Evolutionary conservation across 2,797 vertebrate genomes (phyloP).

Genomic region (Bothrops alternatus): DNA sequence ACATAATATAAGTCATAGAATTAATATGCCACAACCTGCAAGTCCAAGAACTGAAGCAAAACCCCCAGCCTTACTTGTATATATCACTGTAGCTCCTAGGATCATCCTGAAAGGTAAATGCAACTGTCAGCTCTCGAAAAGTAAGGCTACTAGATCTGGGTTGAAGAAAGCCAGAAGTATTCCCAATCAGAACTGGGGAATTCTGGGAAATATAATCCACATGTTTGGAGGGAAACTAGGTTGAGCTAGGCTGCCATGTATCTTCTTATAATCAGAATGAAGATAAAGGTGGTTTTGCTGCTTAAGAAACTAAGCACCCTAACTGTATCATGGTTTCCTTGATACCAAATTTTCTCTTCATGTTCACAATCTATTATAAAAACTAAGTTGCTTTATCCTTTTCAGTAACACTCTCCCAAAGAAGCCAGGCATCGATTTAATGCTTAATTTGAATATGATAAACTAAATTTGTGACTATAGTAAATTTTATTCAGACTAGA

Average conservation of each 20-base stretch:
- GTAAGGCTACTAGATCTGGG: background rate
- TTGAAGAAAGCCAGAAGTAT: background rate
- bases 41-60: background rate
- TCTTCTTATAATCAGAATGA: background rate
- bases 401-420: background rate
- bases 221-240: background rate
- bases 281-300: background rate
- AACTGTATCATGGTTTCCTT: background rate
- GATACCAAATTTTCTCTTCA: background rate
- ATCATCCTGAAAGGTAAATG: background rate
- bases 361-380: background rate
- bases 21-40: background rate
- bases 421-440: slow-evolving; percentile 10
- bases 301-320: background rate
- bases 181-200: background rate
- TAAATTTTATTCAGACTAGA: slow-evolving; percentile 55
- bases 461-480: slow-evolving; percentile 26
- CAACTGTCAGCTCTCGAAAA: background rate
- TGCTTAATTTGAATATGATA: slow-evolving; percentile 32
- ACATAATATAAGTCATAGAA: background rate
- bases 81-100: background rate
- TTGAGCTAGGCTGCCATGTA: background rate
- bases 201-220: background rate
- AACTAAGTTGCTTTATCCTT: slow-evolving; percentile 26
- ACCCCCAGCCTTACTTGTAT: background rate